Evolutionary conservation across 2,888 invertebrate species (phyloP), one percentile per base, ranked within the genome.

Genomic region (Tinea trinotella): DNA sequence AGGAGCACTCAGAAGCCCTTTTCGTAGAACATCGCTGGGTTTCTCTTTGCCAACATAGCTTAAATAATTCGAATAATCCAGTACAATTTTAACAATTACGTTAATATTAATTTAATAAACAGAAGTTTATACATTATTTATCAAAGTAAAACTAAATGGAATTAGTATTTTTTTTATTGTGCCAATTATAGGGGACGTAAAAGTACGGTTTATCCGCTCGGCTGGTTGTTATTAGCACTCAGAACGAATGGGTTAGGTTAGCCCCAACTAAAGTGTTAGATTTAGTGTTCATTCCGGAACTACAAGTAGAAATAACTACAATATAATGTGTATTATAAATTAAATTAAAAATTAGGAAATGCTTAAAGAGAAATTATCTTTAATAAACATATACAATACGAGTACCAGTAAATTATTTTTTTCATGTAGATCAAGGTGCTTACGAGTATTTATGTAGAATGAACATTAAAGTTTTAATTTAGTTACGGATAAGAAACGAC

Each of bases 1-100:
- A 70, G 76, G 77, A 78, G 76, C 76, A 75, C 79, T 79, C 68
- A 63, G 66, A 67, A 68, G 68, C 64, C 61, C 67, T 66, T 66
- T 68, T 72, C 75, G 70, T 73, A 71, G 72, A 73, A 52, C 15
- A 15, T 30, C 35, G 35, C 20, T 48, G 12, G 48, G 13, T 10
- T 48, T 18, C 48, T 19, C 30, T 30, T 48, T 48, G 19, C 48
- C 48, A 12, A 2, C 48, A 48, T 48, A 48, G 19, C 48, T 20
- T 18, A 48, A 48, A 48, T 48, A 18, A 48, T 48, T 48, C 19
- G 7, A 48, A 48, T 48, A 18, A 18, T 48, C 20, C 18, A 12
- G 18, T 18, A n/a, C 10, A 48, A 48, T 48, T 48, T 48, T 2
- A 18, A 17, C n/a, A 19, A 48, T 19, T 6, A 48, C 5, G 3